Conservation (phyloP, 2,797 vertebrate genomes). For the Coilia nasus region DNA sequence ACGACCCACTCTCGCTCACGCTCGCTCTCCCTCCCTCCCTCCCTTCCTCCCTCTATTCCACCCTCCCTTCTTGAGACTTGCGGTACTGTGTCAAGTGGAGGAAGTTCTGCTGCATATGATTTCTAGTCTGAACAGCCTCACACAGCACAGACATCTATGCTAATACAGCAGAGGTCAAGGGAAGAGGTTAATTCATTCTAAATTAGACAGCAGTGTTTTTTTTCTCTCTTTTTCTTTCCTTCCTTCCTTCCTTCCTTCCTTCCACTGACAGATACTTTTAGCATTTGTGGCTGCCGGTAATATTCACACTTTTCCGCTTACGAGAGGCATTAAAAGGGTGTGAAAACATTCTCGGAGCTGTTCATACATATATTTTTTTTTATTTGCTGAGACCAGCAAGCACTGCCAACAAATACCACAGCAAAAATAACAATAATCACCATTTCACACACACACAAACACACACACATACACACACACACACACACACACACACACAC, state of each 20-base stretch:
- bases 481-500: not conserved
- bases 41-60: not conserved
- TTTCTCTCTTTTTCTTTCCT: too few species aligned
- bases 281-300: not conserved
- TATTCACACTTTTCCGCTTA: not conserved
- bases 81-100: not conserved
- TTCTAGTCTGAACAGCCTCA: not conserved
- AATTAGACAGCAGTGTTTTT: not conserved
- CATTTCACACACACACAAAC: constrained; percentile 26
- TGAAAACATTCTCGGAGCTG: not conserved
- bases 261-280: not conserved
- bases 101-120: not conserved
- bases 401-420: not conserved
- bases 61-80: constrained; percentile 1
- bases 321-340: not conserved
- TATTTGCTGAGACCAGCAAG: constrained; percentile 18
- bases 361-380: not conserved
- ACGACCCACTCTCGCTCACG: not conserved
- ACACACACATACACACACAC: not conserved
- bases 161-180: not conserved
- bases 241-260: too few species aligned
- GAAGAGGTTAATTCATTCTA: constrained; percentile 1
- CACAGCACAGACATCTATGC: not conserved
- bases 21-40: constrained; percentile 3
- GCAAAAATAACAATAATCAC: constrained; percentile 28